A percentile compares a stretch with the other conserved stretches of the same genome.
These are phyloP conservation scores for Dasypus novemcinctus DNA, from an alignment of 2,113 vertebrate genomes.

Conservation along the genomic window DNA sequence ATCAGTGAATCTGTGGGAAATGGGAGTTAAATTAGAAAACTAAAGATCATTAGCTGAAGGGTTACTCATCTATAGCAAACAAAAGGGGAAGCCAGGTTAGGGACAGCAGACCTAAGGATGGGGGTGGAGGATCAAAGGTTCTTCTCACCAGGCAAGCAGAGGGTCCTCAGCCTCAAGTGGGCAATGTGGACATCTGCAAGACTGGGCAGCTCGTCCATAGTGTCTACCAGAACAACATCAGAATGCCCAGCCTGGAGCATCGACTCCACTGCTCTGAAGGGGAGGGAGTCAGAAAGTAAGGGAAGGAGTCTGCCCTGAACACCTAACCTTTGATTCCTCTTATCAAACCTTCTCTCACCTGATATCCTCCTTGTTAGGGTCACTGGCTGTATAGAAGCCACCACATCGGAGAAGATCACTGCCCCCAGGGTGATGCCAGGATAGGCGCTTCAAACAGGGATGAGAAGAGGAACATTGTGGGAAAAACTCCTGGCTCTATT, in stretches of 20 bases:
- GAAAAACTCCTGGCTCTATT: background rate
- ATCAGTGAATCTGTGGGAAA: background rate
- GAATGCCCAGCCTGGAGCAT: conserved; percentile 91
- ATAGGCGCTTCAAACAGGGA: conserved; percentile 86
- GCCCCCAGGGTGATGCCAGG: conserved; percentile 91
- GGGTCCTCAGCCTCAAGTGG: conserved; percentile 87
- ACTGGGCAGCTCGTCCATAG: conserved; percentile 88
- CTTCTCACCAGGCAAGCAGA: conserved; percentile 90
- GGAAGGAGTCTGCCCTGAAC: background rate
- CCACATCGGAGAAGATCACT: conserved; percentile 91
- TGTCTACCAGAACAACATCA: conserved; percentile 90
- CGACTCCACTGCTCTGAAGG: conserved; percentile 87
- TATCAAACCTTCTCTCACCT: conserved; percentile 81
- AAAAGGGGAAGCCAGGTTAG: background rate
- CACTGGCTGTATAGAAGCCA: conserved; percentile 91
- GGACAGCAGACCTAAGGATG: background rate
- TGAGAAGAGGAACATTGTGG: background rate
- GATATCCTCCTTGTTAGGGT: conserved; percentile 93
- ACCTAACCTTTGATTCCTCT: background rate
- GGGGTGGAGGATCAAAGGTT: background rate
- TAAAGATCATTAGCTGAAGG: background rate
- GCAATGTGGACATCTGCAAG: conserved; percentile 90
- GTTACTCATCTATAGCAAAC: background rate
- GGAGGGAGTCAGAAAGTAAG: background rate
- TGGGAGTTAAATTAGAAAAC: background rate